phyloP scores from a whole-genome alignment of 2,113 vertebrate species.

The Uria lomvia region DNA sequence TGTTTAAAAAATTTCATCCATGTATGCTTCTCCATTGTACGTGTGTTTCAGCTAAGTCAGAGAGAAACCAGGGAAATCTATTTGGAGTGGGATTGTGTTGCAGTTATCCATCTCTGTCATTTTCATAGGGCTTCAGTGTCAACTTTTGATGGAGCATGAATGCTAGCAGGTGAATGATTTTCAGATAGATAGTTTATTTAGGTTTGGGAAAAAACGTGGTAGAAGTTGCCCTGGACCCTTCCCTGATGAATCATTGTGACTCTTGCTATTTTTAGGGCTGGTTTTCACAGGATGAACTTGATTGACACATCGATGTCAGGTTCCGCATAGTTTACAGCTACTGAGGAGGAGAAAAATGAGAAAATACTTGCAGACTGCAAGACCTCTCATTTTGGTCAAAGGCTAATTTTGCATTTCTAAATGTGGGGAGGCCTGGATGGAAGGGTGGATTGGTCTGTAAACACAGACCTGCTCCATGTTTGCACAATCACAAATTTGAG shows the following conservation, averaged over 20 bases:
- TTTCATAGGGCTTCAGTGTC: neutral
- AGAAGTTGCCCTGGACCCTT: neutral
- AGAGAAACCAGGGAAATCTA: neutral
- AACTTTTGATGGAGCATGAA: neutral
- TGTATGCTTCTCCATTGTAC: neutral
- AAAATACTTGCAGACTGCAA: neutral
- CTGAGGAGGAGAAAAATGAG: neutral
- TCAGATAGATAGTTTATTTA: neutral
- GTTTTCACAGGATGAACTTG: neutral
- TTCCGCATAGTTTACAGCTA: neutral
- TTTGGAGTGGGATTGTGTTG: neutral
- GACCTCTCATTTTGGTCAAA: neutral
- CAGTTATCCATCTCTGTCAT: neutral
- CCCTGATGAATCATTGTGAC: neutral
- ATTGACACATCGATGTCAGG: neutral
- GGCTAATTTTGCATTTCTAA: neutral
- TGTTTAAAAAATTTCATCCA: neutral
- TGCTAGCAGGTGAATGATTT: neutral
- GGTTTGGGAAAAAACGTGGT: neutral
- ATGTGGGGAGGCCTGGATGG: fast-evolving
- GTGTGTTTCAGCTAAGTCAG: neutral
- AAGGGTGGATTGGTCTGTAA: neutral
- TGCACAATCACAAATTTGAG: neutral
- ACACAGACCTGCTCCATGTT: neutral
- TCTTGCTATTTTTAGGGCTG: neutral